Conservation (phyloP, 2,113 vertebrate genomes). For the Oxyruncus cristatus region DNA sequence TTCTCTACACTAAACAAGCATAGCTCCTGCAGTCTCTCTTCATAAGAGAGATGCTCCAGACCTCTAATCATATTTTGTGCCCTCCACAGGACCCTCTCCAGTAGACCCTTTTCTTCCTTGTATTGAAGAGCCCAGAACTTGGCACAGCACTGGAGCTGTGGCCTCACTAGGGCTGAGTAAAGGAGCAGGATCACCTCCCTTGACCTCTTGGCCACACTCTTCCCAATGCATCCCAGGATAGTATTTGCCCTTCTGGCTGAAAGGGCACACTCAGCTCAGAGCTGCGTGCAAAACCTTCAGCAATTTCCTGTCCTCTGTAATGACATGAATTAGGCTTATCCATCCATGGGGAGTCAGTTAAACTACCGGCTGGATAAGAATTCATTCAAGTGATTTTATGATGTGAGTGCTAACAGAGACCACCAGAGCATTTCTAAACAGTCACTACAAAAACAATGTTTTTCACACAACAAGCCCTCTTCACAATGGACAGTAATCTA, state of each 20-base stretch:
- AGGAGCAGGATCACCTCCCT: background rate
- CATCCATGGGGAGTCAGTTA: background rate
- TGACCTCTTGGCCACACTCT: accelerated
- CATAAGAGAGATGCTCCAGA: background rate
- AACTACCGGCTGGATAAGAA: background rate
- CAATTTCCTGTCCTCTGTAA: background rate
- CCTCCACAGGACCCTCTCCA: background rate
- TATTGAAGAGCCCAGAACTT: background rate
- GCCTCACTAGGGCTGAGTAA: background rate
- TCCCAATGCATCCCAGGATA: background rate
- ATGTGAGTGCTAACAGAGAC: background rate
- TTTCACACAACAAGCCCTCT: background rate
- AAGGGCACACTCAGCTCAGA: background rate
- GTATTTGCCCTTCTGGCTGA: background rate
- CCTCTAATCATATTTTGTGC: background rate
- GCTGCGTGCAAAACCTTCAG: background rate
- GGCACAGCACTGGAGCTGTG: no score
- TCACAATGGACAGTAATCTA: background rate
- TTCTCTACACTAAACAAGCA: background rate
- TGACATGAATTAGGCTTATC: background rate
- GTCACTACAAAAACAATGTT: background rate
- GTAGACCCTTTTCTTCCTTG: accelerated
- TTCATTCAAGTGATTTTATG: background rate
- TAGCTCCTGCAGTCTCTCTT: background rate
- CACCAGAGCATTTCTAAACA: background rate